These are phyloP conservation scores for Temnothorax curvispinosus DNA, from an alignment of 1,140 invertebrate genomes.

Conservation along the genomic window DNA sequence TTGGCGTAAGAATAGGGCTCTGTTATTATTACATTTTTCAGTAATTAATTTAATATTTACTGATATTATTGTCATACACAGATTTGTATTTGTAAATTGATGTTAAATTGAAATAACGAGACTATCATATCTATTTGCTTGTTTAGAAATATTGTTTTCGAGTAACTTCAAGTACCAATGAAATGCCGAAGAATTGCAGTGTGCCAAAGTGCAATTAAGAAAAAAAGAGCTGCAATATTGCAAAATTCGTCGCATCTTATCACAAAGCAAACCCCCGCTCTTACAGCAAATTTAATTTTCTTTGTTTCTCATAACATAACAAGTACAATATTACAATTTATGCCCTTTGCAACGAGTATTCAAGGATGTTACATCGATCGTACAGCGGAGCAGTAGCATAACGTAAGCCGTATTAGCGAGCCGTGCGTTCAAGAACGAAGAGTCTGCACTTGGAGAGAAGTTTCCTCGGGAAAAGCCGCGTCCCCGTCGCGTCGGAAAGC, in stretches of 20 bases:
- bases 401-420: conserved; percentile 20
- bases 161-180: not conserved
- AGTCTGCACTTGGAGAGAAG: not conserved
- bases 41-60: not conserved
- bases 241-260: not conserved
- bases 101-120: not conserved
- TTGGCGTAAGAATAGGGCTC: not conserved
- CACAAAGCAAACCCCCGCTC: not conserved
- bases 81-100: no score
- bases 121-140: not conserved
- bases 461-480: conserved; percentile 15
- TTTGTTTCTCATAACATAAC: not conserved
- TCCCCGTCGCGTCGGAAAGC: not conserved
- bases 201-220: not conserved
- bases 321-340: not conserved
- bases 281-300: not conserved
- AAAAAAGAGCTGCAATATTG: not conserved
- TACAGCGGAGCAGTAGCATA: not conserved
- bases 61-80: not conserved
- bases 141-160: not conserved
- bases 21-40: not conserved
- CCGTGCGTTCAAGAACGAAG: not conserved
- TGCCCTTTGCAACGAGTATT: not conserved
- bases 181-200: not conserved
- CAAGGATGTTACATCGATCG: not conserved